These are phyloP conservation scores for Melanotaenia maccullochi DNA, from an alignment of 2,797 vertebrate species.

Conservation along the genomic window DNA sequence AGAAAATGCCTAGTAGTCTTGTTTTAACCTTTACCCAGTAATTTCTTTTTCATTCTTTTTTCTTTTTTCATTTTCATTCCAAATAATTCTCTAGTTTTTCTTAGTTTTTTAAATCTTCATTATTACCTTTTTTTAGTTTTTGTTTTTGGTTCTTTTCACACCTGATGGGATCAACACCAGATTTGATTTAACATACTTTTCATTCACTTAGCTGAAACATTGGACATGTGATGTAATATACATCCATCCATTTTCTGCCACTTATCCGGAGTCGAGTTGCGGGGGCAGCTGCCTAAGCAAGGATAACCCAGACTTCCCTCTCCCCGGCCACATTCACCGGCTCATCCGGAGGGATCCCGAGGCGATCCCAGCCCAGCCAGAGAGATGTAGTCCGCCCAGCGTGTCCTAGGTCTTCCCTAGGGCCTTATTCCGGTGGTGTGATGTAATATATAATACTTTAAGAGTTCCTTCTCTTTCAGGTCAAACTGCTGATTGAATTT, in stretches of 20 bases:
- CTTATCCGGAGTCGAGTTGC: too few relatives aligned
- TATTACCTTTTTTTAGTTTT: neutral
- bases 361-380: too few relatives aligned
- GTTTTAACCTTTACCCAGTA: neutral
- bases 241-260: too few relatives aligned
- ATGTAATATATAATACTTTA: neutral
- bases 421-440: neutral
- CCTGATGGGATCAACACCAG: constrained; percentile 5
- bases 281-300: too few relatives aligned
- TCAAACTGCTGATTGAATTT: neutral
- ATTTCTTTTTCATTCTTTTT: neutral
- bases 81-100: constrained; percentile 2
- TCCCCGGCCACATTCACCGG: too few relatives aligned
- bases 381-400: too few relatives aligned
- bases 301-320: too few relatives aligned
- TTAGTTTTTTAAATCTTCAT: too few relatives aligned
- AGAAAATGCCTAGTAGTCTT: constrained; percentile 6
- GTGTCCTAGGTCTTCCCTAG: too few relatives aligned
- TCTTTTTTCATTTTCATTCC: too few relatives aligned
- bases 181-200: constrained; percentile 11
- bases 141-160: neutral
- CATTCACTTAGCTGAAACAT: neutral
- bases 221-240: neutral
- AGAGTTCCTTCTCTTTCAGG: neutral
- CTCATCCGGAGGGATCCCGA: too few relatives aligned